Evolutionary conservation across 2,888 invertebrate genomes (phyloP).

Genomic region (Hirtodrosophila duncani): DNA sequence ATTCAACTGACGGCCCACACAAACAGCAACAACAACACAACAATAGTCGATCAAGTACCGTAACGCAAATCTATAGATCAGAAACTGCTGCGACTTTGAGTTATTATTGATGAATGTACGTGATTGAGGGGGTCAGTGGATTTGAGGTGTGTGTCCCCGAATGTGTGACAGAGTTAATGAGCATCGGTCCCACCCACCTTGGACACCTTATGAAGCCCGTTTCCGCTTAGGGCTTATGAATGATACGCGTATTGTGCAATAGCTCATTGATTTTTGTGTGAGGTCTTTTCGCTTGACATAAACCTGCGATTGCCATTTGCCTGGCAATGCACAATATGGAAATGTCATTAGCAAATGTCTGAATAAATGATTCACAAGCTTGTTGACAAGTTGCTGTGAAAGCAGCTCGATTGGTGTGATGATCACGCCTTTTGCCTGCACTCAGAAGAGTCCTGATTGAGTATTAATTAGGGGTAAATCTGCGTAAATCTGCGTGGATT

Average conservation of each 20-base stretch:
- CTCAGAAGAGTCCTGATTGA: too few relatives aligned
- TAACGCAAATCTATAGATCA: slow-evolving; percentile 21
- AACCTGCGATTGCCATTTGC: slow-evolving; percentile 20
- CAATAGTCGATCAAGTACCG: slow-evolving; percentile 21
- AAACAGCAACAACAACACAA: slow-evolving; percentile 18
- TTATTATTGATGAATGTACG: slow-evolving; percentile 33
- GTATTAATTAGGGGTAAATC: background rate
- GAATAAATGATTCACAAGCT: slow-evolving; percentile 20
- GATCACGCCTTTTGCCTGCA: too few relatives aligned
- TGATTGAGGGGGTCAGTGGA: background rate
- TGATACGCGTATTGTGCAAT: slow-evolving; percentile 37
- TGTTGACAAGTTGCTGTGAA: slow-evolving; percentile 27
- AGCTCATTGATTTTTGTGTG: slow-evolving; percentile 25
- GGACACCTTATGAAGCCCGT: slow-evolving; percentile 38
- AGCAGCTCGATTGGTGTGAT: slow-evolving; percentile 9
- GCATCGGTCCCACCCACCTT: slow-evolving; percentile 16
- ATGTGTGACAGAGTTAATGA: slow-evolving; percentile 19
- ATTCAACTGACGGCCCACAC: slow-evolving; percentile 32
- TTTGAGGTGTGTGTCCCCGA: slow-evolving; percentile 22
- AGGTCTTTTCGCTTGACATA: slow-evolving; percentile 15
- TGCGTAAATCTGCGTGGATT: too few relatives aligned
- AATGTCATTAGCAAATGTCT: slow-evolving; percentile 34
- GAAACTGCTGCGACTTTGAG: slow-evolving; percentile 32
- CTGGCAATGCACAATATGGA: background rate
- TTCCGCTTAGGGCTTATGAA: slow-evolving; percentile 45